These are phyloP conservation scores for Linnaemya tessellans DNA, from an alignment of 2,888 invertebrate species.

Conservation along the genomic window DNA sequence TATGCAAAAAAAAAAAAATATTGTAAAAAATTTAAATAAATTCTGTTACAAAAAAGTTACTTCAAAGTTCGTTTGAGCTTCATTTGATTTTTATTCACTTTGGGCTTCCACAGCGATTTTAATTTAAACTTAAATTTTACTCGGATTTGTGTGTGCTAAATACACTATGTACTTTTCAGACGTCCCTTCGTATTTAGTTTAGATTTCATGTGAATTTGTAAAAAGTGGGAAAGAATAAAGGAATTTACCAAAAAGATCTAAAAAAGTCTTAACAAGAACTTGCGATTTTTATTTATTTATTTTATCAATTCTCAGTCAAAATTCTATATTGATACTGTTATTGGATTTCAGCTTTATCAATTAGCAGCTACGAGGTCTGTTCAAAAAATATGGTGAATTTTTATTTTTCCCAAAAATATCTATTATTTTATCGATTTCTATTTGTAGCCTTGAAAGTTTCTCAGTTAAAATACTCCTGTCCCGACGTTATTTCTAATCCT, in stretches of 20 bases:
- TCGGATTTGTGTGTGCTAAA: slow-evolving; percentile 6
- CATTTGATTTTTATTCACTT: neutral
- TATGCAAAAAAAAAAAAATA: slow-evolving; percentile 74
- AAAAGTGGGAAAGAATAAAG: neutral
- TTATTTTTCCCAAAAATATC: no score
- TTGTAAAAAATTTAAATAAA: slow-evolving; percentile 40
- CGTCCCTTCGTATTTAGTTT: neutral
- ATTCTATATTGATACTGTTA: no score
- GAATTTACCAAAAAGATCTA: neutral
- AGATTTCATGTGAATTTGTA: slow-evolving; percentile 25
- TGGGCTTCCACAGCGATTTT: slow-evolving; percentile 19
- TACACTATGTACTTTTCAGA: neutral
- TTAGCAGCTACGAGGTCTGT: no score
- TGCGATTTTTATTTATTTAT: no score
- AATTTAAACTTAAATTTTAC: slow-evolving; percentile 30
- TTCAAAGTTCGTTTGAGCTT: neutral
- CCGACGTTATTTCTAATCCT: no score
- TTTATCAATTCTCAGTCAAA: no score
- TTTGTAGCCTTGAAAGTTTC: no score
- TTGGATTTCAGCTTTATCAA: no score
- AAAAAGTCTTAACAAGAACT: no score
- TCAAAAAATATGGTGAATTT: no score
- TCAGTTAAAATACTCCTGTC: no score
- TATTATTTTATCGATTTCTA: no score
- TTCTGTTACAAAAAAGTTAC: neutral